Percentiles rank a stretch among this genome's conserved stretches.
Conservation (phyloP, 2,113 vertebrate genomes). For the Xenopus borealis region DNA sequence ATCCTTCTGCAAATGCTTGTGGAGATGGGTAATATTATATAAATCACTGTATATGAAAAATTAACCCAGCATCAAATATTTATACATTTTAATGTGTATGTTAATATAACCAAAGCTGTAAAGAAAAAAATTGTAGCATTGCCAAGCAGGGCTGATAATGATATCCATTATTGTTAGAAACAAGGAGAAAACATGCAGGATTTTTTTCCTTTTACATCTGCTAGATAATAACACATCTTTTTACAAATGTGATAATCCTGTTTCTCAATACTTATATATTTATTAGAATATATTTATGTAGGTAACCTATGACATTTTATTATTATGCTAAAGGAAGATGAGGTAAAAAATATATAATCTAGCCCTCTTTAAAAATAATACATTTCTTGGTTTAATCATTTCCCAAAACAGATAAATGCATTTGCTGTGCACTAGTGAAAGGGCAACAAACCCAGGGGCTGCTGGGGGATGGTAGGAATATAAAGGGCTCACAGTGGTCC, state of each 20-base stretch:
- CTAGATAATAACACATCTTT: background rate
- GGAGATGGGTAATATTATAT: slow-evolving; percentile 71
- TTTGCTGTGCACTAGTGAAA: too few species aligned
- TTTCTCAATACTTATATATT: background rate
- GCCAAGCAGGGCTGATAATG: slow-evolving; percentile 76
- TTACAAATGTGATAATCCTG: background rate
- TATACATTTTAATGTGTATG: slow-evolving; percentile 88
- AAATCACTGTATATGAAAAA: slow-evolving; percentile 82
- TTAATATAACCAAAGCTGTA: slow-evolving; percentile 80
- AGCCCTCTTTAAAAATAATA: too few species aligned
- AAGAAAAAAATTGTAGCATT: slow-evolving; percentile 78
- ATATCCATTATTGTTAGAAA: slow-evolving; percentile 71
- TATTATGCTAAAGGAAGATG: too few species aligned
- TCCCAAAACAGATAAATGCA: too few species aligned
- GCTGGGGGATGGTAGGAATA: too few species aligned
- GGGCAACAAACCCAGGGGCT: too few species aligned
- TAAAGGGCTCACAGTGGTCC: too few species aligned
- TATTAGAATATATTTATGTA: background rate
- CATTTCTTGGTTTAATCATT: too few species aligned
- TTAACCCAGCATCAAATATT: slow-evolving; percentile 84
- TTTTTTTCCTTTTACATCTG: background rate
- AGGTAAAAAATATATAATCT: too few species aligned
- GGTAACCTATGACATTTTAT: too few species aligned
- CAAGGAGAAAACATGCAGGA: background rate
- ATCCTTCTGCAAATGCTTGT: slow-evolving; percentile 69